These are phyloP conservation scores for Kuschelorhynchus macadamiae DNA, from an alignment of 2,888 invertebrate species.

Conservation along the genomic window DNA sequence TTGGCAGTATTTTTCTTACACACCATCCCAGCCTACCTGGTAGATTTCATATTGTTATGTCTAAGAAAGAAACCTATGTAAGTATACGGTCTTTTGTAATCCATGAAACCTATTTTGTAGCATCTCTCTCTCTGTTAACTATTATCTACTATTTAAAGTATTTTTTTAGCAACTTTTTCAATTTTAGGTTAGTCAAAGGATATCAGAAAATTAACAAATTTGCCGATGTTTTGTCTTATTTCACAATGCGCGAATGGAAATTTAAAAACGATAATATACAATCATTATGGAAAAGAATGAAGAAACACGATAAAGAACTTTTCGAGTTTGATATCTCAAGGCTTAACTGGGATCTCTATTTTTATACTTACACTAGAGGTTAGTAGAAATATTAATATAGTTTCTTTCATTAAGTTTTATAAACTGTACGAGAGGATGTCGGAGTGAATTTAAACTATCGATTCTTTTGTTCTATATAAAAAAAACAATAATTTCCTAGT, in stretches of 20 bases:
- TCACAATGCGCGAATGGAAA: constrained; percentile 83
- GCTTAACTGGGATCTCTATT: constrained; percentile 79
- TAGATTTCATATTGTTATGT: constrained; percentile 72
- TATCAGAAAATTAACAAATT: constrained; percentile 57
- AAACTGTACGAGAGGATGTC: neutral
- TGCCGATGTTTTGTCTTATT: constrained; percentile 70
- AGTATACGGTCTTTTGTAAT: constrained; percentile 59
- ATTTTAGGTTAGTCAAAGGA: constrained; percentile 54
- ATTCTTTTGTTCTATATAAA: neutral
- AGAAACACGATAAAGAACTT: constrained; percentile 73
- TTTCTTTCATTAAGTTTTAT: neutral
- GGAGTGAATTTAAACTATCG: neutral
- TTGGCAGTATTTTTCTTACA: constrained; percentile 75
- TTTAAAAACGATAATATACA: constrained; percentile 76
- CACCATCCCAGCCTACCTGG: constrained; percentile 75
- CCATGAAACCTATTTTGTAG: no score
- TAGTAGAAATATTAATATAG: no score
- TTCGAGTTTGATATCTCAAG: constrained; percentile 78
- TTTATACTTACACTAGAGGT: constrained; percentile 53
- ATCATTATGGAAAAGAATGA: constrained; percentile 73
- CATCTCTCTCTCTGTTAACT: no score
- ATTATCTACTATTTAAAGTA: no score
- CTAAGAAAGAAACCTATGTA: constrained; percentile 77
- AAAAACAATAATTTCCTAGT: neutral
- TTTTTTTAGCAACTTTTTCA: neutral